phyloP scores from a whole-genome alignment of 1,140 invertebrate species.

The Plectrocnemia conspersa region DNA sequence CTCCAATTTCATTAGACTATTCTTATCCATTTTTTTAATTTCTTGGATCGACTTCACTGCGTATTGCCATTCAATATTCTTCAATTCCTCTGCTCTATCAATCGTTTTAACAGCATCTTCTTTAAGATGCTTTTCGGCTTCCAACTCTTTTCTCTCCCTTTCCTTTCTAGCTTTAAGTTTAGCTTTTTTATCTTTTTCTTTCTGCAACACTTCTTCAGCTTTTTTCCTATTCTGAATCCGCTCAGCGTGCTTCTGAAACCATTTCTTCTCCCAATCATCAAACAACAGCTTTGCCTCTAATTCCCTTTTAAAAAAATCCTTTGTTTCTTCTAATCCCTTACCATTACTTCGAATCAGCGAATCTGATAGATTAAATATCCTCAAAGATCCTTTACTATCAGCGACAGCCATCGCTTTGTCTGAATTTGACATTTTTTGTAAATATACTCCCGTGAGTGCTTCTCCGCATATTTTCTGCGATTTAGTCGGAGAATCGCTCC shows the following conservation, averaged over 20 bases:
- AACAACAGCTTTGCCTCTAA: constrained; percentile 44
- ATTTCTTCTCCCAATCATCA: constrained; percentile 44
- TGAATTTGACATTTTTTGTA: constrained; percentile 48
- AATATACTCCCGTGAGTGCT: constrained; percentile 49
- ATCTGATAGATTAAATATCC: constrained; percentile 53
- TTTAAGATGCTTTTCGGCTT: constrained; percentile 41
- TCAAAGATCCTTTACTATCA: constrained; percentile 58
- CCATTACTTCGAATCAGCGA: constrained; percentile 45
- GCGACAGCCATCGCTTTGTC: constrained; percentile 53
- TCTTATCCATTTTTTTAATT: constrained; percentile 48
- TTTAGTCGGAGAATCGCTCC: constrained; percentile 50
- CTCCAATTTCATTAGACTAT: constrained; percentile 46
- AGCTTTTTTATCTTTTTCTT: constrained; percentile 33
- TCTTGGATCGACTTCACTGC: constrained; percentile 49
- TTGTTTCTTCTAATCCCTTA: constrained; percentile 38
- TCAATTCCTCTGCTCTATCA: constrained; percentile 46
- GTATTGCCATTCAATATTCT: constrained; percentile 46
- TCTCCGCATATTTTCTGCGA: constrained; percentile 42
- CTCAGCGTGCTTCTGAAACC: constrained; percentile 45
- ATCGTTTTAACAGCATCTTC: constrained; percentile 40
- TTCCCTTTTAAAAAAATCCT: constrained; percentile 43
- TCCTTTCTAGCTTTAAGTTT: constrained; percentile 33
- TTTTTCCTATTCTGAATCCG: constrained; percentile 44
- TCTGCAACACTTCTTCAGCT: constrained; percentile 42
- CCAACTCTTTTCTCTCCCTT: constrained; percentile 41